Percentiles rank a stretch among this genome's conserved stretches.
phyloP scores from a whole-genome alignment of 1,140 invertebrate species.

The Euglossa dilemma region DNA sequence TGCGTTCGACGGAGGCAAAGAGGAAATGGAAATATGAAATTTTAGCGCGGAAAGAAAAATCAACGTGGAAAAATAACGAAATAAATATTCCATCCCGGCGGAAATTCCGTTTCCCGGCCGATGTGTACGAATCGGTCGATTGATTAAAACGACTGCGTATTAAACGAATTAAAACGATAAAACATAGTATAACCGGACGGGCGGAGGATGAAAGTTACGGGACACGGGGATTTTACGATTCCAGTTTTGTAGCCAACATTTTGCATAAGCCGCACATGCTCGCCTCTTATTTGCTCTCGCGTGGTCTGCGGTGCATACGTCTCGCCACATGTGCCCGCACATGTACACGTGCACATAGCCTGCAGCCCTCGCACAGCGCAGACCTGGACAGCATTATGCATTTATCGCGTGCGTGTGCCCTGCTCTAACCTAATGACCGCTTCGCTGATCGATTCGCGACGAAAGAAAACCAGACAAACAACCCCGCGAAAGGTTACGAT shows the following conservation, averaged over 20 bases:
- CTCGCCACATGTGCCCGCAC: conserved; percentile 11
- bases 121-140: neutral
- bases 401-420: conserved; percentile 9
- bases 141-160: neutral
- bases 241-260: conserved; percentile 8
- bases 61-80: neutral
- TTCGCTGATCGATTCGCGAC: neutral
- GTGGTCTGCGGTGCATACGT: conserved; percentile 28
- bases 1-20: neutral
- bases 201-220: conserved; percentile 1
- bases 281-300: conserved; percentile 36
- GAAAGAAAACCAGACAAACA: neutral
- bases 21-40: too few relatives aligned
- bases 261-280: neutral
- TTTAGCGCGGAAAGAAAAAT: neutral
- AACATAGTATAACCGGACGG: neutral
- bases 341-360: conserved; percentile 50
- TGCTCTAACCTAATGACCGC: neutral
- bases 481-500: too few relatives aligned
- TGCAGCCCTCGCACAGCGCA: conserved; percentile 2
- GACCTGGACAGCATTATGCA: neutral
- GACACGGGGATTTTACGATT: neutral
- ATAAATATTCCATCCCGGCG: neutral
- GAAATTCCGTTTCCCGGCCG: neutral
- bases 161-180: conserved; percentile 12